A percentile compares a stretch with the other conserved stretches of the same genome.
Conservation (phyloP, 2,113 vertebrate species). For the Centropristis striata region DNA sequence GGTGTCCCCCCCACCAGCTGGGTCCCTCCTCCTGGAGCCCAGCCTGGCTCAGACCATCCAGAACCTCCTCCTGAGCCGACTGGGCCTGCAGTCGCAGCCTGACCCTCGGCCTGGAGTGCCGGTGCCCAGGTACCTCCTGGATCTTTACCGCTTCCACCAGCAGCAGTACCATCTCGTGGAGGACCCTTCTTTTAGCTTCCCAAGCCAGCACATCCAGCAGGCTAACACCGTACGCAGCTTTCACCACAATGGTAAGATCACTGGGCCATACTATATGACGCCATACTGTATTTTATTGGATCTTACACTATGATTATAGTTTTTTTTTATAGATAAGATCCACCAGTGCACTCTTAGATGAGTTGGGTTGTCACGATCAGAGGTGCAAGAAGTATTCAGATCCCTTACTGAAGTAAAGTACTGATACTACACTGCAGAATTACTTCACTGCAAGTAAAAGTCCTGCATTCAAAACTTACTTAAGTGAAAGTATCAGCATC, state of each 20-base stretch:
- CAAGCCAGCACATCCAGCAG: constrained; percentile 82
- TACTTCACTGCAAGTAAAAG: too few species aligned
- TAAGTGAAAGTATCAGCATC: too few species aligned
- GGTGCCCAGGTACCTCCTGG: constrained; percentile 85
- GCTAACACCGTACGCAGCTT: constrained; percentile 88
- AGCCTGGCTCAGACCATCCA: constrained; percentile 81
- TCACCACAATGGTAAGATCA: constrained; percentile 84
- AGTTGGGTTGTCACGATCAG: constrained; percentile 16
- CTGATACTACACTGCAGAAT: too few species aligned
- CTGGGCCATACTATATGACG: background rate
- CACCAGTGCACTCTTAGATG: constrained; percentile 27
- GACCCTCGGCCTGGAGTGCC: constrained; percentile 78
- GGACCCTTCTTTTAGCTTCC: constrained; percentile 84
- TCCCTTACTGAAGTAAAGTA: too few species aligned
- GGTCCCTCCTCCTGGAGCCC: constrained; percentile 60
- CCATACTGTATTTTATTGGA: background rate
- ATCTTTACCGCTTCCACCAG: constrained; percentile 87
- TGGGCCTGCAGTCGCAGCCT: constrained; percentile 83
- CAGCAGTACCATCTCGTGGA: constrained; percentile 85
- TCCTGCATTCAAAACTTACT: too few species aligned
- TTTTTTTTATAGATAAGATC: background rate
- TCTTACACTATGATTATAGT: background rate
- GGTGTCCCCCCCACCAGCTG: constrained; percentile 37
- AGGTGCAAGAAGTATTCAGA: too few species aligned
- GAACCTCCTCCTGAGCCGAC: constrained; percentile 76